These are phyloP conservation scores for Globia sparganii DNA, from an alignment of 2,888 invertebrate genomes.

Conservation along the genomic window DNA sequence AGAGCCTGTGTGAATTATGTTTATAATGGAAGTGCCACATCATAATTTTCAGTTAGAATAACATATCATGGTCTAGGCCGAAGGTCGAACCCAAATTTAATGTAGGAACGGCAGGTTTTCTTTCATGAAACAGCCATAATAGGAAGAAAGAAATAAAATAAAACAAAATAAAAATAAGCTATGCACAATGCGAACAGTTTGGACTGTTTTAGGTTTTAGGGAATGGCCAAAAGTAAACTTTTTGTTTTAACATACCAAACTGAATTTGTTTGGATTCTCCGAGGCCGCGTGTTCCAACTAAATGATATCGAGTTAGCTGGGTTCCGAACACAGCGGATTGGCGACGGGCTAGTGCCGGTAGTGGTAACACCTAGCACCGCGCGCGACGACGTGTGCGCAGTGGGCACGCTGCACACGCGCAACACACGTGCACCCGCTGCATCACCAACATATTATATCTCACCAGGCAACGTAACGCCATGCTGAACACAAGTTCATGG, in stretches of 20 bases:
- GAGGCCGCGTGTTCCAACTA: background rate
- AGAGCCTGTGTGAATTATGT: constrained; percentile 9
- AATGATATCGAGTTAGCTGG: background rate
- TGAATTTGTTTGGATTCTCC: background rate
- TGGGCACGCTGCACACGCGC: background rate
- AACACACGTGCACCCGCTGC: background rate
- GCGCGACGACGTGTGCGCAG: background rate
- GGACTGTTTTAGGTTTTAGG: too few relatives aligned
- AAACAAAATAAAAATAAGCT: background rate
- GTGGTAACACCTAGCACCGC: background rate
- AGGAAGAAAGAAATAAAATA: background rate
- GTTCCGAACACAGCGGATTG: background rate
- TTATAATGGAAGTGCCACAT: background rate
- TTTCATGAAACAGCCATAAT: background rate
- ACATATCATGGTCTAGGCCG: background rate
- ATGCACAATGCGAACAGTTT: background rate
- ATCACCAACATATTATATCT: too few relatives aligned
- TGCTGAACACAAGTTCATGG: background rate
- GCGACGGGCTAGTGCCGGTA: background rate
- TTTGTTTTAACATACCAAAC: background rate
- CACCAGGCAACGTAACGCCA: background rate
- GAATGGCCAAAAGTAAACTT: too few relatives aligned
- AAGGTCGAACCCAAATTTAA: background rate
- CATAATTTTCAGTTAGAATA: background rate
- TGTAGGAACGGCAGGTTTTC: background rate